These are phyloP conservation scores for Danionella dracula DNA, from an alignment of 2,797 vertebrate genomes.

Conservation along the genomic window DNA sequence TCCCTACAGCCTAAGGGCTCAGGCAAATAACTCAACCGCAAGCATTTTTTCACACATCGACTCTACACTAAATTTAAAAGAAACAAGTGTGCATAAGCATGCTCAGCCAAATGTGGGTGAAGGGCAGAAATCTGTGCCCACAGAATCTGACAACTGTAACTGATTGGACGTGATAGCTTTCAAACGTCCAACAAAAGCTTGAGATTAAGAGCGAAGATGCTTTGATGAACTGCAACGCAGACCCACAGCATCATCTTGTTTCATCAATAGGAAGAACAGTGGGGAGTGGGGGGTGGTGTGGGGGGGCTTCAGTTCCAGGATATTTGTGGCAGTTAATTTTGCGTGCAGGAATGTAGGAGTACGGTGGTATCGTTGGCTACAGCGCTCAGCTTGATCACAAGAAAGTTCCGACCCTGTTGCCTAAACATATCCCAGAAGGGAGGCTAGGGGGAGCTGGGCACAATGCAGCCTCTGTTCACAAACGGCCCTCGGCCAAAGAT, in stretches of 20 bases:
- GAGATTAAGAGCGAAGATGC: conserved; percentile 28
- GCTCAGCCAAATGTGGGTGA: background rate
- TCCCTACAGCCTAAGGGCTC: background rate
- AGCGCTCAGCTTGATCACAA: conserved; percentile 29
- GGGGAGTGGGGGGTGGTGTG: background rate
- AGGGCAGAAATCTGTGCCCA: conserved; percentile 28
- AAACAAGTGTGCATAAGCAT: background rate
- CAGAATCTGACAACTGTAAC: conserved; percentile 39
- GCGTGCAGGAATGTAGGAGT: conserved; percentile 21
- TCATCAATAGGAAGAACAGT: background rate
- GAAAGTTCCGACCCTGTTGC: conserved; percentile 25
- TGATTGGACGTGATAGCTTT: conserved; percentile 42
- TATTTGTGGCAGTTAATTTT: conserved; percentile 25
- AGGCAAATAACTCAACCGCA: background rate
- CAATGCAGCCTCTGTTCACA: conserved; percentile 31
- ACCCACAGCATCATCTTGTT: conserved; percentile 35
- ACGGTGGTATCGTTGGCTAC: conserved; percentile 2
- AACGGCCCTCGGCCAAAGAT: conserved; percentile 7
- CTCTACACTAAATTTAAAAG: background rate
- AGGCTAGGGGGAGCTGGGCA: background rate
- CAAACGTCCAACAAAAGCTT: conserved; percentile 38
- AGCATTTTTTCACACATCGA: background rate
- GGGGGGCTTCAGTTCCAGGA: background rate
- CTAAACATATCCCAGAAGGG: conserved; percentile 24
- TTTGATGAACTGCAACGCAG: conserved; percentile 35